These are phyloP conservation scores for Nomada ruficornis DNA, from an alignment of 2,888 invertebrate genomes.

Conservation along the genomic window DNA sequence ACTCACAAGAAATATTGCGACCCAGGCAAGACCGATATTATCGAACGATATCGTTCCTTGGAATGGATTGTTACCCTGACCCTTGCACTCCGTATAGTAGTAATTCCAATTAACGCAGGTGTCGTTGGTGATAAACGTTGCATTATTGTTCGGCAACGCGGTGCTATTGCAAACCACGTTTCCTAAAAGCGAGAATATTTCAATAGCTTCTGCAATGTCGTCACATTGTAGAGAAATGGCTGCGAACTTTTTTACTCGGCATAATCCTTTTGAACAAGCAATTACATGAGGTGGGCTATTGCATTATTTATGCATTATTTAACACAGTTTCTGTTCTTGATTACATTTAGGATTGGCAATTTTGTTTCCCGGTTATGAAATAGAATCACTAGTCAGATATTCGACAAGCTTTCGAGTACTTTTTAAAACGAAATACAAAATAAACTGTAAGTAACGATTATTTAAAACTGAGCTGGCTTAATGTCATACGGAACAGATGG, in stretches of 20 bases:
- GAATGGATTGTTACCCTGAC: constrained; percentile 98
- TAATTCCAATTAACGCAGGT: constrained; percentile 99
- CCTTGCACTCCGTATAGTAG: constrained; percentile 97
- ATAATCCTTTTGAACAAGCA: background rate
- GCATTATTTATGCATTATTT: background rate
- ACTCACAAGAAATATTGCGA: constrained; percentile 99
- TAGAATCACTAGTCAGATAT: no score
- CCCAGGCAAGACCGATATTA: constrained; percentile 99
- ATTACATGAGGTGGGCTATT: background rate
- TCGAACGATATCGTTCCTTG: constrained; percentile 99
- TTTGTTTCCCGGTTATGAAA: no score
- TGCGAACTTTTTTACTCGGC: background rate
- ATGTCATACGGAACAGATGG: no score
- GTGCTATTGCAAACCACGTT: constrained; percentile 91
- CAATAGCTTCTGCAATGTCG: background rate
- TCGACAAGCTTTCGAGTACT: no score
- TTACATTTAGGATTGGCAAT: no score
- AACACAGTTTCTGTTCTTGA: no score
- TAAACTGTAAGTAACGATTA: no score
- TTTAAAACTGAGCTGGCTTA: no score
- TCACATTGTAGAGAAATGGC: background rate
- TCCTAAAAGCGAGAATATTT: constrained; percentile 86
- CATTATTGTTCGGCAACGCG: constrained; percentile 87
- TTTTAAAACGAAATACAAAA: no score
- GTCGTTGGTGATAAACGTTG: constrained; percentile 86